Base-by-base conservation (phyloP, 1,140 invertebrate genomes). In the Bilobella aurantiaca region DNA sequence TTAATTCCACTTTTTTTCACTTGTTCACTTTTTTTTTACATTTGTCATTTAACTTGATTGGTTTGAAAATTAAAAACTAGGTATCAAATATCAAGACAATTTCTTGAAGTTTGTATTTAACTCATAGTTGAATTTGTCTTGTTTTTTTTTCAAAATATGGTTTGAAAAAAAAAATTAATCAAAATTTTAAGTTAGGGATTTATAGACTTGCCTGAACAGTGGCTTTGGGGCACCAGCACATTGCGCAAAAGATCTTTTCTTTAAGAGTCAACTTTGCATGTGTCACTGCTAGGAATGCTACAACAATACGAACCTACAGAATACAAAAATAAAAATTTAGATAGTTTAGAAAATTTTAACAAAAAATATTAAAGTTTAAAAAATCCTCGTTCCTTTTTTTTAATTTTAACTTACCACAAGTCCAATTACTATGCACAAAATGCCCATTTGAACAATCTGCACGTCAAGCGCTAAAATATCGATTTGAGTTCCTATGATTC, bases 211-310 rank as follows among this genome's bases (percentile, higher is more conserved):
- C 74, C 66, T 75, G 77, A 27, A 79, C 78, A 56, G 79, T 79
- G 23, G 78, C 82, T 73, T 83, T 83, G 1, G 82, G 81, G 27
- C 82, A 71, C 81, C 81, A 83, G 21, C 80, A 79, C 46, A 83
- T 49, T 5, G 79, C 73, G 27, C 81, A 74, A 72, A 82, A 82
- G 18, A 81, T 23, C 60, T 74, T 74, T 71, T 82, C 81, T 68
- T 76, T 80, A 1, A 74, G n/a, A 23, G 2, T 79, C 12, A 83
- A 75, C 53, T 85, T 85, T 60, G 75, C 75, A 25, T 76, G 74
- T 65, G 76, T 74, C 25, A 81, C 77, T 3, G 76, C 75, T 23
- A 81, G 62, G 69, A 77, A 79, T 14, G 81, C 76, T 2, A 78
- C 76, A 5, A 77, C 30, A 32, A 81, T 67, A 16, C 81, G 73